Evolutionary conservation across 2,888 invertebrate species (phyloP).

Genomic region (Synergus gifuensis): DNA sequence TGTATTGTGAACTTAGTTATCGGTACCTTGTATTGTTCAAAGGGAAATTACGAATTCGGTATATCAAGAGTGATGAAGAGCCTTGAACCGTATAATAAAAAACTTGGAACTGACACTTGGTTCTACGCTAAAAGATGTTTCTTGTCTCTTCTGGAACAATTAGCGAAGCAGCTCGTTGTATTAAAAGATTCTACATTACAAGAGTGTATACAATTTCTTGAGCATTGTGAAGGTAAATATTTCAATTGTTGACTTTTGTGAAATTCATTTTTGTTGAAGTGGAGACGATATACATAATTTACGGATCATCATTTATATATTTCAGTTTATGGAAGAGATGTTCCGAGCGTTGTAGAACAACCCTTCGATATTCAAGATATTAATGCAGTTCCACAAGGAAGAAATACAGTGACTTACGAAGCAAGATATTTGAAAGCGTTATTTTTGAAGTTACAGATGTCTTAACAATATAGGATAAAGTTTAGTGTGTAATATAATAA

Average conservation of each 20-base stretch:
- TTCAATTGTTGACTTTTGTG: background rate
- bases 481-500: background rate
- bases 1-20: constrained; percentile 99
- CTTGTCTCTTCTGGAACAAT: constrained; percentile 93
- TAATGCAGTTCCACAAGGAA: constrained; percentile 84
- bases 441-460: constrained; percentile 83
- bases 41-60: constrained; percentile 99
- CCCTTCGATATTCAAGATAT: constrained; percentile 86
- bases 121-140: constrained; percentile 98
- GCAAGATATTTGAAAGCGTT: constrained; percentile 90
- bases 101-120: constrained; percentile 99
- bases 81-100: constrained; percentile 94
- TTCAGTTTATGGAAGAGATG: constrained; percentile 89
- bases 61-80: constrained; percentile 98
- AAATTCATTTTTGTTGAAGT: constrained; percentile 49
- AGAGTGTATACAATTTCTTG: constrained; percentile 93
- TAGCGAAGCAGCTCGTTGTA: constrained; percentile 93
- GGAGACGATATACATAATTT: background rate
- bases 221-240: constrained; percentile 88
- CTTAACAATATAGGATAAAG: constrained; percentile 53
- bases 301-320: constrained; percentile 57
- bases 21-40: constrained; percentile 98
- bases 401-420: constrained; percentile 95
- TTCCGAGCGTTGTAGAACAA: constrained; percentile 90
- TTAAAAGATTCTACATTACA: constrained; percentile 91